Evolutionary conservation across 2,797 vertebrate genomes (phyloP).

Genomic region (Ataeniobius toweri): DNA sequence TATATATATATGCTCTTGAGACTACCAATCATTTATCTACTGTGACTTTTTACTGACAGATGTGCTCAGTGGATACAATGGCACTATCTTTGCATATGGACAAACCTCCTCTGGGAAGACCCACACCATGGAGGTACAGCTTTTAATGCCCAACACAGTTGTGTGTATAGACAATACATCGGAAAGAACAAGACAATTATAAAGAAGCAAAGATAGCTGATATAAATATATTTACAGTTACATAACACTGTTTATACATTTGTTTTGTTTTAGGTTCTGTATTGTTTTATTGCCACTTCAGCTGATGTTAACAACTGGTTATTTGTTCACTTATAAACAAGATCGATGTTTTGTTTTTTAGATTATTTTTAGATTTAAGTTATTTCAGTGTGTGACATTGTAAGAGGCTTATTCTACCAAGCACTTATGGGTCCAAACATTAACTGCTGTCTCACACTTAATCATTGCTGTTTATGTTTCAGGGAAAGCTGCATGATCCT

Average conservation of each 20-base stretch:
- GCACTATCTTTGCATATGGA: conserved; percentile 93
- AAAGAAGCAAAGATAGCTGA: neutral
- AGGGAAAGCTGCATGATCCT: conserved; percentile 92
- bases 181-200: neutral
- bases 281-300: neutral
- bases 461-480: conserved; percentile 12
- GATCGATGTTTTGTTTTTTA: neutral
- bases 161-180: neutral
- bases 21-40: conserved; percentile 4
- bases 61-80: conserved; percentile 89
- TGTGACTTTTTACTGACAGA: conserved; percentile 68
- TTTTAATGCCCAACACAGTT: too few relatives aligned
- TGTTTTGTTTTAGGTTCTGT: neutral
- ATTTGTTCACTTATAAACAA: neutral
- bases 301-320: neutral
- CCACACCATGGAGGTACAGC: conserved; percentile 89
- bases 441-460: neutral
- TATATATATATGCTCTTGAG: too few relatives aligned
- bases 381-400: neutral
- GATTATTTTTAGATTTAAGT: neutral
- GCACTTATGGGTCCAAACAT: neutral
- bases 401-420: neutral
- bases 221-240: too few relatives aligned
- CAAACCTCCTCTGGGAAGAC: conserved; percentile 92
- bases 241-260: neutral